Conservation (phyloP, 2,113 vertebrate species). For the Rhizomys pruinosus region DNA sequence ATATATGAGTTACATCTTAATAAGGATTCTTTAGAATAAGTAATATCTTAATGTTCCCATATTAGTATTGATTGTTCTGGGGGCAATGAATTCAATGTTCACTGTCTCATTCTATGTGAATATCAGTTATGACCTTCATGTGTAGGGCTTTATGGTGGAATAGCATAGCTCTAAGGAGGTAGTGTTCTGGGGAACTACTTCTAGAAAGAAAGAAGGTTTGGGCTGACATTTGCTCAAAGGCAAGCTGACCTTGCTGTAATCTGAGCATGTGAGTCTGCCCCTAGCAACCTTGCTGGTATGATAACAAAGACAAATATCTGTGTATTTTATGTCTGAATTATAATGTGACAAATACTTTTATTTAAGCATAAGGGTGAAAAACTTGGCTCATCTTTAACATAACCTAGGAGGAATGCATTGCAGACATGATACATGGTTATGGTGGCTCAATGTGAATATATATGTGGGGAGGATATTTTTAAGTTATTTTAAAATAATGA, state of each 20-base stretch:
- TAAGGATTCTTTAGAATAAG: not conserved
- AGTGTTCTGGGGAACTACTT: not conserved
- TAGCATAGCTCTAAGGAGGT: not conserved
- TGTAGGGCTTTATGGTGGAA: not conserved
- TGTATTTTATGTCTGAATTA: not conserved
- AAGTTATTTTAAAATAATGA: not conserved
- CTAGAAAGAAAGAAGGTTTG: not conserved
- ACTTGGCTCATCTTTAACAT: not conserved
- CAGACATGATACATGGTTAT: not conserved
- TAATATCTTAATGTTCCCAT: not conserved
- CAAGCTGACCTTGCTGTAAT: not conserved
- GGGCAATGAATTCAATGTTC: no score
- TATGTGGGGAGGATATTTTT: not conserved
- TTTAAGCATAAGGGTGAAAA: not conserved
- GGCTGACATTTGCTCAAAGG: not conserved
- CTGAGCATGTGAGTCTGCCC: no score
- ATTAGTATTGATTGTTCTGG: not conserved
- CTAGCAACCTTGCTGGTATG: not conserved
- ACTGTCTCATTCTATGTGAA: not conserved
- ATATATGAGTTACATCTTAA: not conserved
- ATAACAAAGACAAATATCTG: not conserved
- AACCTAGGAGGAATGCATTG: not conserved
- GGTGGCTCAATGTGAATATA: no score
- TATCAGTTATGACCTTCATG: not conserved
- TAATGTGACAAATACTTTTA: slow-evolving; percentile 11